Conservation (phyloP, 2,797 vertebrate genomes). For the Mus minutoides region DNA sequence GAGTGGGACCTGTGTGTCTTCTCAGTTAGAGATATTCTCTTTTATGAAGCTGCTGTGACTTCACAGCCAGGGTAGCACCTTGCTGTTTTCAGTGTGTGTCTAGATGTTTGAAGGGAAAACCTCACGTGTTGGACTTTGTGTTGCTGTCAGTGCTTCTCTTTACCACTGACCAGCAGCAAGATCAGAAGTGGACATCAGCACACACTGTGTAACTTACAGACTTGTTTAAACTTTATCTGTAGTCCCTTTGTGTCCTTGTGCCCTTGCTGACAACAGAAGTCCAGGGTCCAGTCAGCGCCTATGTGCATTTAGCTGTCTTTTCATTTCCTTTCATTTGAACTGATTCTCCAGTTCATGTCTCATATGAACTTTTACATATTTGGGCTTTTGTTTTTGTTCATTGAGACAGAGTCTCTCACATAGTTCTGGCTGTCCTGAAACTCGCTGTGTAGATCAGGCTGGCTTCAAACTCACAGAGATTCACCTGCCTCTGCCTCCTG, state of each 20-base stretch:
- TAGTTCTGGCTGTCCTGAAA: not conserved
- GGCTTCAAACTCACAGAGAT: not conserved
- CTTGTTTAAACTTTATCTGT: not conserved
- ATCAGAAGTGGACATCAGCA: not conserved
- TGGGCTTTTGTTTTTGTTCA: not conserved
- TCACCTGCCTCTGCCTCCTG: not conserved
- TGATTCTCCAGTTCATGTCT: not conserved
- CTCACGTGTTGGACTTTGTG: not conserved
- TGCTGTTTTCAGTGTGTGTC: fast-evolving
- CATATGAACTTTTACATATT: not conserved
- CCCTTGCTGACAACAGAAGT: not conserved
- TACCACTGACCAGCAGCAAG: not conserved
- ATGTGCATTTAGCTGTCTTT: not conserved
- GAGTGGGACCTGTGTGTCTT: not conserved
- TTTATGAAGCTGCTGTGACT: not conserved
- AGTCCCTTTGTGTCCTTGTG: not conserved
- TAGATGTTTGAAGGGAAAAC: not conserved
- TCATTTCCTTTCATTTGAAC: not conserved
- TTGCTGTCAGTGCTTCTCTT: not conserved
- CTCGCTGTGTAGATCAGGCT: not conserved
- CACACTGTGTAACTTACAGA: not conserved
- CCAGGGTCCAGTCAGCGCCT: not conserved
- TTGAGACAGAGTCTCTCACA: not conserved
- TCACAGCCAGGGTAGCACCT: not conserved
- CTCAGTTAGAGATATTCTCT: not conserved